Evolutionary conservation across 2,888 invertebrate genomes (phyloP), one percentile per base, ranked within the genome.

Genomic region (Dorcus hopei): DNA sequence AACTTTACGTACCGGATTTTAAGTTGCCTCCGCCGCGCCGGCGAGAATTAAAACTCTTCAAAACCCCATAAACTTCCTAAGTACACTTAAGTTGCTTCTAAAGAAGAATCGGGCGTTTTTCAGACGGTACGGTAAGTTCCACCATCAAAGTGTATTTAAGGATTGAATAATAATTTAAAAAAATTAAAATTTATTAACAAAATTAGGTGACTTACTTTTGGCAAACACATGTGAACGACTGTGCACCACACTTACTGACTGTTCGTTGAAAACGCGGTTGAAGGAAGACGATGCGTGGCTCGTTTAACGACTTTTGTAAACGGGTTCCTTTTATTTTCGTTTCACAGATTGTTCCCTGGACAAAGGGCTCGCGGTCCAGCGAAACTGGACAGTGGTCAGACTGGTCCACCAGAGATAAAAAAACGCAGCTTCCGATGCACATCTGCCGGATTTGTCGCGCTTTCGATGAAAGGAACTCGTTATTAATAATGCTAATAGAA

Each of bases 361-460:
- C 14, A 26, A 53, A 57, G 54, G 51, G 53, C 57, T 43, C 58
- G 47, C 56, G 57, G 55, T 58, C 52, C 56, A 53, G 63, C 58
- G 75, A 74, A 73, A 73, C 69, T 74, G 76, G 75, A 74, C 76
- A 76, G 70, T 68, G 59, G 59, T 59, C 55, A 66, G 68, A 75
- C 75, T 74, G 75, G 75, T 74, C 74, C 74, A 75, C 62, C 57
- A 59, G 56, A 65, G 64, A 70, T 65, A 69, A 68, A 63, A 66
- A 61, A 64, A 62, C 62, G 55, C 75, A 74, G 74, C 73, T 70
- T 75, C 74, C 73, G 60, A 59, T 62, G 70, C 67, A 72, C 74
- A 75, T 74, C 74, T 75, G 75, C 69, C 69, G 63, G 66, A 64
- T 69, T 70, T 68, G 65, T 65, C 67, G 66, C 66, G 63, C 66